Evolutionary conservation across 1,140 invertebrate genomes (phyloP).

Genomic region (Penaeus japonicus): DNA sequence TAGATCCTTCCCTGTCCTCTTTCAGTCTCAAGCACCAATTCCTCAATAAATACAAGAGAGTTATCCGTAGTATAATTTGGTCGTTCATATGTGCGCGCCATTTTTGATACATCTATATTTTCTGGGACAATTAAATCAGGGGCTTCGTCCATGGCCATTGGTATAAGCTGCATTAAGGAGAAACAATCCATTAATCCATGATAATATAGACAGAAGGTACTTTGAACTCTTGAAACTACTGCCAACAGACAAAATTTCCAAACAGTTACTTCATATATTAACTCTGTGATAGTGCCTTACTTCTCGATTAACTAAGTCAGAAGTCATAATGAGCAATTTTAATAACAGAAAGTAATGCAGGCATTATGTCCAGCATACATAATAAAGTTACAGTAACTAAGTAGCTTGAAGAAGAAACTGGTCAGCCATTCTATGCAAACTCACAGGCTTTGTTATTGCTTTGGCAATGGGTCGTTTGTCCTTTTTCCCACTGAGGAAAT

Average conservation of each 20-base stretch:
- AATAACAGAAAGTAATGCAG: background rate
- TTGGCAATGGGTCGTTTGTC: constrained; percentile 59
- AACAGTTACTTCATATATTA: too few relatives aligned
- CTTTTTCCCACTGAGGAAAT: constrained; percentile 68
- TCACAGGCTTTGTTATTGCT: constrained; percentile 46
- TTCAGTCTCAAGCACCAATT: constrained; percentile 85
- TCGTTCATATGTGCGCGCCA: constrained; percentile 71
- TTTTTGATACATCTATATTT: constrained; percentile 62
- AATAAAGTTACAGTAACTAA: too few relatives aligned
- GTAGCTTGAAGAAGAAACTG: background rate
- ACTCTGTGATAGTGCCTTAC: too few relatives aligned
- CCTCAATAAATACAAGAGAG: constrained; percentile 82
- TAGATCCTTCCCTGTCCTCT: constrained; percentile 63
- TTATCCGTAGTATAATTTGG: constrained; percentile 77
- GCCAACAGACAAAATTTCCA: too few relatives aligned
- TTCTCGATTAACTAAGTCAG: background rate
- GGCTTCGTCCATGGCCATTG: constrained; percentile 39
- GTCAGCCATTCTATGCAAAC: background rate
- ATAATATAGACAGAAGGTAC: too few relatives aligned
- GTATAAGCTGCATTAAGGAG: constrained; percentile 43
- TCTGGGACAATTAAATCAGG: constrained; percentile 40
- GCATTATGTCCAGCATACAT: background rate
- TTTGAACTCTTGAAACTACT: too few relatives aligned
- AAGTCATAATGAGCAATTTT: background rate
- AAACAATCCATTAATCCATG: background rate